Evolutionary conservation across 1,140 invertebrate species (phyloP), one percentile per base, ranked within the genome.

Genomic region (Potamilus streckersoni): DNA sequence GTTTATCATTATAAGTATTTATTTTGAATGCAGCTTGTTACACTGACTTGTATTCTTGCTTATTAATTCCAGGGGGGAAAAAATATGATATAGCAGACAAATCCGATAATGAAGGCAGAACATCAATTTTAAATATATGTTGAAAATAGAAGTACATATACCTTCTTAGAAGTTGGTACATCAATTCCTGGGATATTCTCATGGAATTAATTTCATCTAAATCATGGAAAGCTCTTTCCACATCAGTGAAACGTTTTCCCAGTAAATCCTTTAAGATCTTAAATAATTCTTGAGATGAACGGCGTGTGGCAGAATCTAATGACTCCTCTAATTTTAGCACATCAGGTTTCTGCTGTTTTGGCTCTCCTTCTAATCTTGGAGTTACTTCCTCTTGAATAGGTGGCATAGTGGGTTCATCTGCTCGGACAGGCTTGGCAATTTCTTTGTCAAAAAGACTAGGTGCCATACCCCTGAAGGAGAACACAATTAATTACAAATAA

Each of bases 131-230:
- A 17, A 27, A 17, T 66, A 49, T 49, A 49, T 49, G 6, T 49
- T 49, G 38, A 55, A 71, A 27, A 74, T 16, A n/a, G 23, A 72
- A 20, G 8, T 58, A 68, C 68, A 59, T 71, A 76, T 82, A 88
- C 86, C 79, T 83, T 78, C 79, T 85, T 13, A 90, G 72, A 1
- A 90, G 82, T 63, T 86, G 83, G 68, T 84, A 88, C 86, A 90
- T 88, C 79, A 82, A 84, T 69, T 89, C 89, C 72, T 88, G 87
- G 61, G 84, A 85, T 64, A 90, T 66, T 58, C 87, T 78, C 55
- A 84, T 79, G 6, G 84, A 84, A 79, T 90, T 90, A 14, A 77
- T 75, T 67, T 87, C 87, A 71, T 90, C 89, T 57, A 89, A 60
- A 59, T 88, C 84, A 23, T 84, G 76, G 80, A 89, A 90, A 19